A percentile compares a stretch with the other conserved stretches of the same genome.
These are phyloP conservation scores for Holacanthella duospinosa DNA, from an alignment of 2,888 invertebrate species.

Conservation along the genomic window DNA sequence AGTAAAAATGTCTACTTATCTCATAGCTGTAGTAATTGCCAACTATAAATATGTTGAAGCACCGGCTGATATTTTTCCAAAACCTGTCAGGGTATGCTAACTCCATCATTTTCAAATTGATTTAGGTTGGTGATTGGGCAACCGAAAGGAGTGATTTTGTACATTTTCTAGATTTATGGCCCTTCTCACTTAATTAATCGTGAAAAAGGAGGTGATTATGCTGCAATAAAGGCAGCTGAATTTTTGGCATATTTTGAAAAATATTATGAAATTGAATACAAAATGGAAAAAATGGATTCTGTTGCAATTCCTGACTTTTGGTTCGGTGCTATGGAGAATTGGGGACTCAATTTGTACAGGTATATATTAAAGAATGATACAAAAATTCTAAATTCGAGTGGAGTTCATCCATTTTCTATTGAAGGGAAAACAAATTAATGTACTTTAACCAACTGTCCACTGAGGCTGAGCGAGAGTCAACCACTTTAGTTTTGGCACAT, in stretches of 20 bases:
- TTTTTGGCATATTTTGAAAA: slow-evolving; percentile 51
- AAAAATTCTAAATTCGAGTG: no score
- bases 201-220: slow-evolving; percentile 40
- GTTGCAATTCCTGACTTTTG: slow-evolving; percentile 41
- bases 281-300: slow-evolving; percentile 56
- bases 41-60: slow-evolving; percentile 18
- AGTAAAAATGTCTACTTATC: slow-evolving; percentile 23
- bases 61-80: not conserved
- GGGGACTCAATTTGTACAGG: slow-evolving; percentile 57
- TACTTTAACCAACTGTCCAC: not conserved
- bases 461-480: not conserved
- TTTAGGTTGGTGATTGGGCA: not conserved
- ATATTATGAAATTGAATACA: slow-evolving; percentile 51
- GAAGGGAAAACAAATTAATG: not conserved
- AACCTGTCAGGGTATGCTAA: not conserved
- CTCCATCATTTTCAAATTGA: not conserved
- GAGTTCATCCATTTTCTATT: no score
- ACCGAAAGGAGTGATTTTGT: no score
- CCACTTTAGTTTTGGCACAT: slow-evolving; percentile 45
- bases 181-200: not conserved
- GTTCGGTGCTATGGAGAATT: slow-evolving; percentile 63
- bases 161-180: not conserved
- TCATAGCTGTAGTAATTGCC: slow-evolving; percentile 19
- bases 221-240: slow-evolving; percentile 50
- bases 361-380: slow-evolving; percentile 40